Conservation (phyloP, 2,888 invertebrate genomes). For the Chelonus formosanus region DNA sequence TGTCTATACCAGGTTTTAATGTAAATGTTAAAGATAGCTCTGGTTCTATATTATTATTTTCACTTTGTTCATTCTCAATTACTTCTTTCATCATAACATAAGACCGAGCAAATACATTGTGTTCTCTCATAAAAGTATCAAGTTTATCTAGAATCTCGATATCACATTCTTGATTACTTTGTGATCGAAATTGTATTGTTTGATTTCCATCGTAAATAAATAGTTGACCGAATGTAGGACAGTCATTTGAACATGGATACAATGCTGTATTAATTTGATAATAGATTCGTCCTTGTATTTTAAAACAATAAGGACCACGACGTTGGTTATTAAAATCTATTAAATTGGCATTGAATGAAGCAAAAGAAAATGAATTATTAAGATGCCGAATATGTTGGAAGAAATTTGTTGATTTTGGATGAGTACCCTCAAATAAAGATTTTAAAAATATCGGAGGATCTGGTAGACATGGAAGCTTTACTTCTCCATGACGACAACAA, state of each 20-base stretch:
- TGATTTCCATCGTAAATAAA: not conserved
- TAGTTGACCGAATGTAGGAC: slow-evolving; percentile 17
- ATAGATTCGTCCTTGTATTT: no score
- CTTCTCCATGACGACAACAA: no score
- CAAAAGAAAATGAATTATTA: slow-evolving; percentile 26
- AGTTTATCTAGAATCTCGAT: slow-evolving; percentile 1
- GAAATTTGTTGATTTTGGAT: slow-evolving; percentile 32
- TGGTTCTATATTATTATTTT: not conserved
- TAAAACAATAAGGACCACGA: slow-evolving; percentile 33
- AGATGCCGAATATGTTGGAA: slow-evolving; percentile 12
- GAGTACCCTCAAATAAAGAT: slow-evolving; percentile 28
- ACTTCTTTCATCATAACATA: no score
- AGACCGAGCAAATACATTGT: no score
- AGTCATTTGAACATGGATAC: no score
- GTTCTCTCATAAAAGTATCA: no score
- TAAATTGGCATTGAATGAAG: slow-evolving; percentile 32
- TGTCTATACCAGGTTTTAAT: no score
- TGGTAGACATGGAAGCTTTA: slow-evolving; percentile 21
- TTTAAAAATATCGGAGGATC: slow-evolving; percentile 28
- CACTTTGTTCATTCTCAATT: not conserved
- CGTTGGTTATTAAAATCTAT: slow-evolving; percentile 21
- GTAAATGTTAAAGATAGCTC: no score
- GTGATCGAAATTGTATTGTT: not conserved
- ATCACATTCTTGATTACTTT: not conserved
- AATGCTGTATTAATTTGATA: no score